Percentiles rank a stretch among this genome's conserved stretches.
phyloP scores from a whole-genome alignment of 2,888 invertebrate genomes.

The Cynaeus angustus region DNA sequence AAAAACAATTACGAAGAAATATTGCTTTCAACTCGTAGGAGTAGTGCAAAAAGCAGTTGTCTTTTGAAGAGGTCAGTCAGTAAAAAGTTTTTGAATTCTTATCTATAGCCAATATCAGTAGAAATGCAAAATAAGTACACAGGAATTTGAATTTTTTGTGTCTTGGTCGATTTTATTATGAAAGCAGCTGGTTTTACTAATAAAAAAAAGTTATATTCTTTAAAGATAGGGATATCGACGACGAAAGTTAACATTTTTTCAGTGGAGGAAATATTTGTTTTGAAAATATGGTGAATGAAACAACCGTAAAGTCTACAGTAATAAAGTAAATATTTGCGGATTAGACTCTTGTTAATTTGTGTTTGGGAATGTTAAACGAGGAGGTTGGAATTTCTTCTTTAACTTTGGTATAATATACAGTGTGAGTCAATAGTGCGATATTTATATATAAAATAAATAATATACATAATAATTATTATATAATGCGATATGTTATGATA shows the following conservation, averaged over 20 bases:
- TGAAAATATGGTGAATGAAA: too few relatives aligned
- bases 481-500: too few relatives aligned
- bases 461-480: too few relatives aligned
- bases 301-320: too few relatives aligned
- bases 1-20: conserved; percentile 6
- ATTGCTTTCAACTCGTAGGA: neutral
- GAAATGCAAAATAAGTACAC: conserved; percentile 22
- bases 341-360: too few relatives aligned
- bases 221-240: too few relatives aligned
- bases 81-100: conserved; percentile 17
- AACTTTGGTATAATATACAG: too few relatives aligned
- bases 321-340: too few relatives aligned
- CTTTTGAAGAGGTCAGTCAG: neutral
- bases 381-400: too few relatives aligned
- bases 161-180: conserved; percentile 15
- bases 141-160: conserved; percentile 17
- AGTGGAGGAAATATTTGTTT: neutral
- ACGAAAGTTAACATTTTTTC: conserved; percentile 5
- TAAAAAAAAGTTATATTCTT: conserved; percentile 18
- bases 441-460: too few relatives aligned
- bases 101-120: conserved; percentile 6
- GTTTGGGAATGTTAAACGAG: too few relatives aligned
- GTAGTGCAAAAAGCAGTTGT: neutral
- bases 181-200: conserved; percentile 19
- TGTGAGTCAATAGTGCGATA: too few relatives aligned